These are phyloP conservation scores for Drosophila mercatorum DNA, from an alignment of 2,888 invertebrate genomes.

Conservation along the genomic window DNA sequence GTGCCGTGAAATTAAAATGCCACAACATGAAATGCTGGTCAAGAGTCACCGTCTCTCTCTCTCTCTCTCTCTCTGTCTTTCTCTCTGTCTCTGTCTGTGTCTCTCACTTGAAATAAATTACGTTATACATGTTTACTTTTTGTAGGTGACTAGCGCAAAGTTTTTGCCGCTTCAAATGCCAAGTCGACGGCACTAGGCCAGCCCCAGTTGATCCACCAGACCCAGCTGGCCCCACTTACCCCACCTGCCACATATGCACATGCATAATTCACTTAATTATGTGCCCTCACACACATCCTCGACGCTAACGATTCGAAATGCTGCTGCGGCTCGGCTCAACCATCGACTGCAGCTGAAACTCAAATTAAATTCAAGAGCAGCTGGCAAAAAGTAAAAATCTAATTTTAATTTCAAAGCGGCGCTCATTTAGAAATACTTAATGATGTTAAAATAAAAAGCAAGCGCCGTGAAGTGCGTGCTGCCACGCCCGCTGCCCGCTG, in stretches of 20 bases:
- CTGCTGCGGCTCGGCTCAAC: slow-evolving; percentile 39
- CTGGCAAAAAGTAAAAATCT: slow-evolving; percentile 55
- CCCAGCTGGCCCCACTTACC: neutral
- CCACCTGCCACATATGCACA: slow-evolving; percentile 51
- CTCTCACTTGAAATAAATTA: slow-evolving; percentile 72
- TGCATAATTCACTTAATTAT: slow-evolving; percentile 73
- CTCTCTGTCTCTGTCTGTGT: neutral
- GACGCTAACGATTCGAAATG: slow-evolving; percentile 56
- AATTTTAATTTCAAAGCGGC: slow-evolving; percentile 78
- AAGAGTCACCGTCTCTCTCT: slow-evolving; percentile 56
- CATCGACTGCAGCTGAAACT: slow-evolving; percentile 1
- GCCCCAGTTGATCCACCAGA: neutral
- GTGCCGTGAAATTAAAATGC: slow-evolving; percentile 77
- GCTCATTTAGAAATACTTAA: slow-evolving; percentile 79
- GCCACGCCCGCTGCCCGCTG: neutral
- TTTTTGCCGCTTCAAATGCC: slow-evolving; percentile 45
- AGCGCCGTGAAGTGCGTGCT: slow-evolving; percentile 67
- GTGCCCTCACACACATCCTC: slow-evolving; percentile 19
- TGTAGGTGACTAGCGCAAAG: slow-evolving; percentile 52
- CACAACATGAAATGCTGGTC: slow-evolving; percentile 78
- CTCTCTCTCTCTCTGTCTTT: neutral
- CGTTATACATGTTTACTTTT: slow-evolving; percentile 38
- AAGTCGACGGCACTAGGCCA: slow-evolving; percentile 49
- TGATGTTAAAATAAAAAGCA: slow-evolving; percentile 78
- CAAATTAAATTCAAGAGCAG: slow-evolving; percentile 15